Evolutionary conservation across 2,888 invertebrate genomes (phyloP).

Genomic region (Anodontia alba): DNA sequence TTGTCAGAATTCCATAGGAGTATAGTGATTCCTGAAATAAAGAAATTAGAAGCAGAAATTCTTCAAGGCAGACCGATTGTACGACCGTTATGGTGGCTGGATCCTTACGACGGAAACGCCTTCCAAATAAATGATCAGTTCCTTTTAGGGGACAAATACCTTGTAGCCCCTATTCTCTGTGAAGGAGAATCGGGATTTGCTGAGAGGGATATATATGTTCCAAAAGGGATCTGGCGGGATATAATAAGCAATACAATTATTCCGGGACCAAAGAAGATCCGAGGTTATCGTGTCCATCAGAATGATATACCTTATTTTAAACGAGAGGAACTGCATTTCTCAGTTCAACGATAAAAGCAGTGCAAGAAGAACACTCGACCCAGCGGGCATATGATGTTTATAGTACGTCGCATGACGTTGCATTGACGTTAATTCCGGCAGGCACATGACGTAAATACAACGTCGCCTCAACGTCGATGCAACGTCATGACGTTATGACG

Average conservation of each 20-base stretch:
- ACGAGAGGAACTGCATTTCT: slow-evolving; percentile 11
- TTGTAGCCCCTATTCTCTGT: slow-evolving; percentile 80
- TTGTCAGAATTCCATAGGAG: slow-evolving; percentile 47
- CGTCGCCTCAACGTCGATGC: no score
- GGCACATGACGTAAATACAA: no score
- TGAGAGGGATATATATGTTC: slow-evolving; percentile 74
- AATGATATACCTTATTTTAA: slow-evolving; percentile 63
- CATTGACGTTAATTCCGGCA: no score
- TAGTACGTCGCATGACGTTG: no score
- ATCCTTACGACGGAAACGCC: slow-evolving; percentile 64
- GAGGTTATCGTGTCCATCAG: slow-evolving; percentile 48
- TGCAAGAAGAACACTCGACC: no score
- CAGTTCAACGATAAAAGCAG: neutral
- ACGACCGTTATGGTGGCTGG: slow-evolving; percentile 77
- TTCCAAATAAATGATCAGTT: slow-evolving; percentile 75
- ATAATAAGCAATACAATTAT: slow-evolving; percentile 57
- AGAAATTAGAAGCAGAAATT: slow-evolving; percentile 88
- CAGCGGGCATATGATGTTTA: no score
- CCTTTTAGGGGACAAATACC: slow-evolving; percentile 71
- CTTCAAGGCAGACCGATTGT: slow-evolving; percentile 88
- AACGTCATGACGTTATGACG: no score
- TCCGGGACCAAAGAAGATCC: slow-evolving; percentile 62
- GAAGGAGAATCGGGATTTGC: slow-evolving; percentile 52
- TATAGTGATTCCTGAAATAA: slow-evolving; percentile 89
- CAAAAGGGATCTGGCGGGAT: slow-evolving; percentile 91